A percentile compares a stretch with the other conserved stretches of the same genome.
Evolutionary conservation across 2,113 vertebrate species (phyloP).

Genomic region (Cranoglanis bouderius): DNA sequence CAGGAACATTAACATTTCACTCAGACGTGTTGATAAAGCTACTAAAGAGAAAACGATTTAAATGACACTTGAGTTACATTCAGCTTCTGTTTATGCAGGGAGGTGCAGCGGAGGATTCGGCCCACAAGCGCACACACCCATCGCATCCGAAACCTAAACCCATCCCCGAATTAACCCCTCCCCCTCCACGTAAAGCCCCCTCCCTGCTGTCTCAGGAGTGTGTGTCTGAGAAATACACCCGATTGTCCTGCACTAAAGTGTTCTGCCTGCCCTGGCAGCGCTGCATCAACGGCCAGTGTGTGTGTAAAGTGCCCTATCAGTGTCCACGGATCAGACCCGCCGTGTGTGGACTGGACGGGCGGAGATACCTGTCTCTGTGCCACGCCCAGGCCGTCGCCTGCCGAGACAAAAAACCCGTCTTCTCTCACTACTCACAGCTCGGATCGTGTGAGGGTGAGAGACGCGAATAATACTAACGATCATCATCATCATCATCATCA

Average conservation of each 20-base stretch:
- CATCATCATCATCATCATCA: not conserved
- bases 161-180: not conserved
- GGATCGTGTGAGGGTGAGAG: slow-evolving; percentile 55
- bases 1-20: not conserved
- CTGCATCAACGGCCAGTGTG: slow-evolving; percentile 71
- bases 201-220: slow-evolving; percentile 59
- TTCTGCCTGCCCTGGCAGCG: slow-evolving; percentile 83
- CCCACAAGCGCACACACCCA: too few relatives aligned
- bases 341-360: slow-evolving; percentile 65
- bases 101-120: not conserved
- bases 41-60: not conserved
- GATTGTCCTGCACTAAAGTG: slow-evolving; percentile 76
- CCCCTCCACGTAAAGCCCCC: not conserved
- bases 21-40: not conserved
- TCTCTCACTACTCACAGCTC: slow-evolving; percentile 62
- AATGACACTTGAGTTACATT: not conserved
- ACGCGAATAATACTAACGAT: not conserved
- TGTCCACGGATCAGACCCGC: slow-evolving; percentile 66
- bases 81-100: not conserved
- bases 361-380: slow-evolving; percentile 71
- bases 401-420: slow-evolving; percentile 51
- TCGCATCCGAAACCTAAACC: not conserved
- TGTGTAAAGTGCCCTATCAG: slow-evolving; percentile 82
- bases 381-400: slow-evolving; percentile 80
- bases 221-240: slow-evolving; percentile 68